Evolutionary conservation across 64 coral and sea anemone genomes (phyloP), one percentile per base, ranked within the genome.

Genomic region (Acropora yongei): DNA sequence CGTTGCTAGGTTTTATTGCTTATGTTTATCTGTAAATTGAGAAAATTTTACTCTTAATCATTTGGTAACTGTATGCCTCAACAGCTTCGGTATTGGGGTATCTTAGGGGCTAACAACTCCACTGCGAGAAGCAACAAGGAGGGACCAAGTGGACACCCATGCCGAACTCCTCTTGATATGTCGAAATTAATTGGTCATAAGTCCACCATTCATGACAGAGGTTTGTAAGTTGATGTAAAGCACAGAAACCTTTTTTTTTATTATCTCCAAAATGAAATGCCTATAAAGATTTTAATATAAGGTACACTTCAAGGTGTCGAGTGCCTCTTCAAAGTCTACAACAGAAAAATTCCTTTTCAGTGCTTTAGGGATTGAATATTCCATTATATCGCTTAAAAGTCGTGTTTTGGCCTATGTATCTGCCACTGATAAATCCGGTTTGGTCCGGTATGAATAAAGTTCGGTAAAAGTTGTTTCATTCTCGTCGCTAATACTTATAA

Each of bases 261-360:
- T 80, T 19, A 13, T 1, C 47, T 16, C 75, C 88, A 80, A 89
- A 89, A 80, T 77, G 58, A 51, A 89, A 53, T 53, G 50, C 3
- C 8, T 90, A 11, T 0, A 89, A 43, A 9, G 44, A 40, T n/a
- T 90, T 67, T 14, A 68, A 41, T 40, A 90, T 68, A 57, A 80
- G 81, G 49, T 14, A 77, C 88, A 90, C 46, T 90, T 60, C 13
- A 90, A 17, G 4, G 41, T 47, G 16, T 90, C 88, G 57, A 90
- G 81, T 8, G 77, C 88, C 69, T 90, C 81, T 48, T 41, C 39
- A 43, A 90, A 90, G 76, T 90, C 88, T 69, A 90, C 17, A 14
- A 83, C 16, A 69, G 18, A 11, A 63, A 12, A 12, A 91, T 30
- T 16, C 80, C 90, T 30, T 79, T 79, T n/a, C 17, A 53, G 60